A percentile compares a stretch with the other conserved stretches of the same genome.
Evolutionary conservation across 1,140 invertebrate species (phyloP).

Genomic region (Hesperophylax magnus): DNA sequence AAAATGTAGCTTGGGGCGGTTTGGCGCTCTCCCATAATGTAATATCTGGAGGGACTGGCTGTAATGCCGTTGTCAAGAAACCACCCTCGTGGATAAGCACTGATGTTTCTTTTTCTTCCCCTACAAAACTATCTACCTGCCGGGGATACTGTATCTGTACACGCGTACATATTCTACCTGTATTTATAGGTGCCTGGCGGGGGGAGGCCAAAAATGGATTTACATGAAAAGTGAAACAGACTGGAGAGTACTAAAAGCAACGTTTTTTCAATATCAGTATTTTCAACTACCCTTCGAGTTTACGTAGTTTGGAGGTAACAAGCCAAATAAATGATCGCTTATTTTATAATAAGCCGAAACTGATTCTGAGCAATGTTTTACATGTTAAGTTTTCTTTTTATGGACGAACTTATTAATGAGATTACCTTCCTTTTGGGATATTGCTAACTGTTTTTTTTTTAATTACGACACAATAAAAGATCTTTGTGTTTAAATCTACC

Average conservation of each 20-base stretch:
- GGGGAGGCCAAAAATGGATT: conserved; percentile 23
- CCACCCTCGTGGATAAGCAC: conserved; percentile 48
- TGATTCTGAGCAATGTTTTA: too few relatives aligned
- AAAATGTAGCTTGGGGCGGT: conserved; percentile 49
- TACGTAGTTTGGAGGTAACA: background rate
- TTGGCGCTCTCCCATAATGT: conserved; percentile 49
- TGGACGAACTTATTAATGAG: too few relatives aligned
- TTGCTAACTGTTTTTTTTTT: too few relatives aligned
- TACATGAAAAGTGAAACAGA: conserved; percentile 39
- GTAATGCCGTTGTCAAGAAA: conserved; percentile 51
- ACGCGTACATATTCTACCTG: too few relatives aligned
- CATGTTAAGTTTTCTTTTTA: too few relatives aligned
- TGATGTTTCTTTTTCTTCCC: conserved; percentile 44
- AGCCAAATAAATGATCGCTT: background rate
- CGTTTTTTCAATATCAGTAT: conserved; percentile 36
- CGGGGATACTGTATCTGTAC: too few relatives aligned
- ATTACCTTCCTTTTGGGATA: too few relatives aligned
- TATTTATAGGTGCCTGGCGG: too few relatives aligned
- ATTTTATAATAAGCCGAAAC: conserved; percentile 18
- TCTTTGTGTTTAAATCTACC: too few relatives aligned
- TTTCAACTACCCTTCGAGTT: conserved; percentile 5
- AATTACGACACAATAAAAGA: too few relatives aligned
- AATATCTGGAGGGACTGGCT: conserved; percentile 49
- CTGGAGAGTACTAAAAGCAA: conserved; percentile 21
- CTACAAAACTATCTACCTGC: conserved; percentile 4